Evolutionary conservation across 2,888 invertebrate genomes (phyloP), one percentile per base, ranked within the genome.

Genomic region (Ethmia dodecea): DNA sequence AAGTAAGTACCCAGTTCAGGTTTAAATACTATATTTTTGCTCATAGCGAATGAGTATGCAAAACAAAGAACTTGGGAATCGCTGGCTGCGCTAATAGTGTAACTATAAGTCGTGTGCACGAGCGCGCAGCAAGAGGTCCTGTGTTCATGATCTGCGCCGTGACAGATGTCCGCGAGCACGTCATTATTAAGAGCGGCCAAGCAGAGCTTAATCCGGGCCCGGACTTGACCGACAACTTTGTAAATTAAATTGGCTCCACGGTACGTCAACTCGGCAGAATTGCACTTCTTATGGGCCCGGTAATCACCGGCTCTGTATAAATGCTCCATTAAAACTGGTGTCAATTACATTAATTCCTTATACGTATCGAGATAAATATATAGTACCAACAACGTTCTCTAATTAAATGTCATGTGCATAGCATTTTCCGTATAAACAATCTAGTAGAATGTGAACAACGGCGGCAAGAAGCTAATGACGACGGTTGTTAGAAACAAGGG

Each of bases 281-380:
- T 69, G 64, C 69, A 70, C 64, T 76, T 76, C 75, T 75, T 79
- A 74, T 68, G 59, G 74, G 52, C 62, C 51, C 52, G 39, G 68
- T 77, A 74, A 78, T 78, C 75, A 75, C 69, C 64, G 55, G 53
- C 52, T 54, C 66, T 55, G 71, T 75, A 77, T 76, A 78, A 78
- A 75, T 59, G 69, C 61, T 60, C 70, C 72, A 77, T 77, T 81
- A 79, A 76, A 78, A 75, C 73, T 64, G 65, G 76, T 72, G 75
- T 79, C 77, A 79, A 80, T 81, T 79, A 79, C 72, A 69, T 71
- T 73, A 70, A 72, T 69, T 62, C 78, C 76, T 55, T 79, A 72
- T 78, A 76, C 56, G 77, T 62, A 62, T 54, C 55, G 47, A 66
- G 66, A 63, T 71, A 67, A 68, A 66, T 66, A 67, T 68, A 66